A percentile compares a stretch with the other conserved stretches of the same genome.
phyloP scores from a whole-genome alignment of 2,888 invertebrate species.

The Endotricha flammealis region DNA sequence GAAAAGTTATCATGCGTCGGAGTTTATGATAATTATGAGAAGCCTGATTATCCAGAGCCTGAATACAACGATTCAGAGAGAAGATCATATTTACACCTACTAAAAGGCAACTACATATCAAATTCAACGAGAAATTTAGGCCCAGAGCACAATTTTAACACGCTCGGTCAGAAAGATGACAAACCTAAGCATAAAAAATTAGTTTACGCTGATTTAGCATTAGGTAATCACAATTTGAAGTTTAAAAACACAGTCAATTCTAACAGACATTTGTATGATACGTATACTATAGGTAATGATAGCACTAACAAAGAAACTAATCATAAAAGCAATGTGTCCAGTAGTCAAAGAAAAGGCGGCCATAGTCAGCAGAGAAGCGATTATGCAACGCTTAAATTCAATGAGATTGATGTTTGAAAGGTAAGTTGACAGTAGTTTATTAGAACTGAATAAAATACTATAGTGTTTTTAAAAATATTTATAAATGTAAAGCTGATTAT shows the following conservation, averaged over 20 bases:
- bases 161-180: constrained; percentile 60
- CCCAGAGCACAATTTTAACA: constrained; percentile 56
- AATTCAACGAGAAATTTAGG: constrained; percentile 66
- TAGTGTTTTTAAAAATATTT: too few species aligned
- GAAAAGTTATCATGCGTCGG: constrained; percentile 74
- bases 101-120: constrained; percentile 74
- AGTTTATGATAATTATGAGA: constrained; percentile 68
- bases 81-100: constrained; percentile 63
- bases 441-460: too few species aligned
- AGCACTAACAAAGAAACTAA: constrained; percentile 61
- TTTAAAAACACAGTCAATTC: constrained; percentile 78
- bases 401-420: constrained; percentile 74
- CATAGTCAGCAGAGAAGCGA: constrained; percentile 59
- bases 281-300: constrained; percentile 67
- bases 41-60: constrained; percentile 67
- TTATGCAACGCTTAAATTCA: constrained; percentile 72
- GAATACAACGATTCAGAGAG: constrained; percentile 66
- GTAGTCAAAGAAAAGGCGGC: constrained; percentile 48
- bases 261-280: constrained; percentile 75
- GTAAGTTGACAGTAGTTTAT: too few species aligned
- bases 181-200: constrained; percentile 71
- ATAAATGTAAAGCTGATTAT: too few species aligned
- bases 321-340: constrained; percentile 55
- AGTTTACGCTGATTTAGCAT: constrained; percentile 74
- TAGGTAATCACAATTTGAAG: constrained; percentile 77